Percentiles rank a stretch among this genome's conserved stretches.
phyloP scores from a whole-genome alignment of 1,140 invertebrate genomes.

The Bathynomus jamesi region DNA sequence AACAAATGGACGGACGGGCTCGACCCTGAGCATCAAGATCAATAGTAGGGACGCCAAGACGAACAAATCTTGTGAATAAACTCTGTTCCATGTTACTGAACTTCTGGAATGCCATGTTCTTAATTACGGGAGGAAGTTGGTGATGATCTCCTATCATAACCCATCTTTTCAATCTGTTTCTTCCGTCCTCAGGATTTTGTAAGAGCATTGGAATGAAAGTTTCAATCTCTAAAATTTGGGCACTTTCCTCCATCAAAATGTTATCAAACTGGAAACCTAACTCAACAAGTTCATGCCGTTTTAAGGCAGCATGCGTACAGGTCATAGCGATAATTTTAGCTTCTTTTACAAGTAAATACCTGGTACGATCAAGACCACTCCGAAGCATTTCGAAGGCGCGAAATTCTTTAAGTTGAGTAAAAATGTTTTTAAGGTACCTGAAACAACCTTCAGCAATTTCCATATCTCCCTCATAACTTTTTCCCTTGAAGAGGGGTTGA shows the following conservation, averaged over 20 bases:
- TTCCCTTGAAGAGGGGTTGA: constrained; percentile 79
- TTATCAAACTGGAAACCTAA: constrained; percentile 97
- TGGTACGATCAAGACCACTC: constrained; percentile 87
- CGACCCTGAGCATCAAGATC: constrained; percentile 96
- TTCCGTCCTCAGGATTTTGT: constrained; percentile 94
- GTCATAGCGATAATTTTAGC: constrained; percentile 99
- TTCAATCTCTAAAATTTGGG: constrained; percentile 98
- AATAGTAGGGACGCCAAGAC: constrained; percentile 91
- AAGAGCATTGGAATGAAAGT: constrained; percentile 96
- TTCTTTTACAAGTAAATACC: constrained; percentile 95
- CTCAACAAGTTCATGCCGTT: constrained; percentile 90
- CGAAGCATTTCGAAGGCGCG: constrained; percentile 89
- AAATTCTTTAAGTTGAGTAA: constrained; percentile 95
- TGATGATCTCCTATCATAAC: constrained; percentile 99
- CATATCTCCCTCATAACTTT: constrained; percentile 74
- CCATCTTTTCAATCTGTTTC: constrained; percentile 94
- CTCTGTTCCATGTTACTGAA: constrained; percentile 99
- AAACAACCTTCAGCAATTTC: constrained; percentile 90
- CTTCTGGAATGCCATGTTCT: constrained; percentile 99
- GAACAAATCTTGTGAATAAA: constrained; percentile 90
- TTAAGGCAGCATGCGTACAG: constrained; percentile 97
- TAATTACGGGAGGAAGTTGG: constrained; percentile 97
- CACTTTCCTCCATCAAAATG: constrained; percentile 98
- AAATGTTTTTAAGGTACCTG: constrained; percentile 89
- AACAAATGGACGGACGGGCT: constrained; percentile 81